Base-by-base conservation (phyloP, 2,888 invertebrate species). In the Drosophila neutralis region DNA sequence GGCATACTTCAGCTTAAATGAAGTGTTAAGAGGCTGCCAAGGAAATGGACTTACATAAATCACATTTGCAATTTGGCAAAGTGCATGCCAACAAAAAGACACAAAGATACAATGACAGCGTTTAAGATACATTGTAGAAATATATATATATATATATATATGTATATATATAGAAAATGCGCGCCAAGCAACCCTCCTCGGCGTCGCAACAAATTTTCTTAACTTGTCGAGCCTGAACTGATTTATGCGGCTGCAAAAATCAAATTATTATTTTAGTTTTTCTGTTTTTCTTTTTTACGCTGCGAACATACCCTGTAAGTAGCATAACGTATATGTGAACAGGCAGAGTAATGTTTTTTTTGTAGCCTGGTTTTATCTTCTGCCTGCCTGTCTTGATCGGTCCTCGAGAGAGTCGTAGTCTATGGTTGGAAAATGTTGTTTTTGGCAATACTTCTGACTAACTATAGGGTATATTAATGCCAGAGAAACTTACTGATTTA, bases 11-110 rank as follows among this genome's bases (percentile, higher is more conserved):
- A 67, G 80, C 87, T 82, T 64, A 89, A 85, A 89, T 85, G 88
- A 85, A 85, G 89, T 85, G 89, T 85, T 89, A 85, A 85, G 69
- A 70, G 69, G 64, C 68, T 64, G 83, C 73, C 73, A 70, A 38
- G 56, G 63, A 81, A 81, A 73, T 79, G 65, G 53, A 68, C 48
- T 54, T 63, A 21, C 71, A 85, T 89, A 89, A 85, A 85, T 85
- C 90, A 87, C 73, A 87, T 87, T 86, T 72, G 86, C 86, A 86
- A 89, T 85, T 85, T 86, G 90, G 83, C 90, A 89, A 76, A 89
- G 90, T 89, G 89, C 85, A 88, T 61, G 73, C 48, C 59, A 51
- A 57, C 59, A 51, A 57, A 63, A 56, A 59, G 58, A 73, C 40
- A 56, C 42, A 64, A 54, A 68, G 71, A 73, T 63, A 81, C 72